Base-by-base conservation (phyloP, 2,888 invertebrate species). In the Cataglyphis albicans region DNA sequence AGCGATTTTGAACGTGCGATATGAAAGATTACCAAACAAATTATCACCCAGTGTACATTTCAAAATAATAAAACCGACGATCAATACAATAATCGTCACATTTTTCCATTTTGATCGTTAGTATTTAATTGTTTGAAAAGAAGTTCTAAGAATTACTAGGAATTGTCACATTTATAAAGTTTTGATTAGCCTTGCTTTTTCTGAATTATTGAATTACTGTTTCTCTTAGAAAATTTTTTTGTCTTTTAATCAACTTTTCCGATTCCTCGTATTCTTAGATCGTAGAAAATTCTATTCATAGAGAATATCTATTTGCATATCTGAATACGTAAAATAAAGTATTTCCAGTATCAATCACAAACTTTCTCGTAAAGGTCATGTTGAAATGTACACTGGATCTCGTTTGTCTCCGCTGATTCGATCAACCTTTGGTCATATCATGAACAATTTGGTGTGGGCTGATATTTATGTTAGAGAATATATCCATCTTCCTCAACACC, bases 381-480 rank as follows among this genome's bases (percentile, higher is more conserved):
- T 7, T 10, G 32, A n/a, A 59, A 78, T 41, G 21, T n/a, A 59
- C 44, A 21, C 25, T 67, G 64, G 63, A 86, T 70, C 55, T 70
- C 59, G 73, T 83, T 89, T 57, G 68, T 80, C 84, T 82, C 86
- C 82, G 84, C 86, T 65, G 82, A 61, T 91, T 81, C 85, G 86
- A 85, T 85, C 89, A 87, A 89, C 90, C 87, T 91, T 91, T 91
- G 91, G 89, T 91, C 59, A 80, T 87, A 90, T 91, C 91, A 94
- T 94, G 93, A 93, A 94, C 93, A 93, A 93, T 94, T 94, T 94
- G 94, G 93, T 94, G 94, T 94, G 94, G 94, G 94, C 94, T 94
- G 94, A 94, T 94, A 92, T 94, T 92, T 93, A 93, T 94, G 94
- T 94, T 94, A 94, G 94, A 94, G 89, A 94, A 93, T 93, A 93